Evolutionary conservation across 2,797 vertebrate species (phyloP).

Genomic region (Acrossocheilus fasciatus): DNA sequence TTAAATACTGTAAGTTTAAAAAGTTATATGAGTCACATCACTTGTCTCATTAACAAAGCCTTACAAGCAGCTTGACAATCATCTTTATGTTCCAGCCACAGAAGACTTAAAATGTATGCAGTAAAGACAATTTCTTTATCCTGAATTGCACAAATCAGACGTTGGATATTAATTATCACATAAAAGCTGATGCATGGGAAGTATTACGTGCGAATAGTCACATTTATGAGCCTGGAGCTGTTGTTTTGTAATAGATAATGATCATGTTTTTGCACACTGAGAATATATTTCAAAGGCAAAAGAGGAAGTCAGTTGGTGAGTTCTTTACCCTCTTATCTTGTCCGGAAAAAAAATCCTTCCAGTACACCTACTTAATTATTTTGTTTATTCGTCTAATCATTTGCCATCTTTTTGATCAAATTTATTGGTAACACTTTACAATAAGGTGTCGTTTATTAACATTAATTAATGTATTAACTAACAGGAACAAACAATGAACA

Average conservation of each 20-base stretch:
- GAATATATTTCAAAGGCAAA: background rate
- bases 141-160: background rate
- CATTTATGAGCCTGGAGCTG: background rate
- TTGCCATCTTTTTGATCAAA: background rate
- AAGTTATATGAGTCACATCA: background rate
- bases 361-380: background rate
- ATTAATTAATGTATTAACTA: no score
- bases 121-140: background rate
- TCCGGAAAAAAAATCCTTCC: background rate
- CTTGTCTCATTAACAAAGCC: constrained; percentile 1
- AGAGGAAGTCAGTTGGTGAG: background rate
- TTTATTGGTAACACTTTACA: no score
- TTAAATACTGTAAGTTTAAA: background rate
- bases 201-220: background rate
- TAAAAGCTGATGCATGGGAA: background rate
- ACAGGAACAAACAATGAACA: no score
- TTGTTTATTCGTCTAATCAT: background rate
- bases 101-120: background rate
- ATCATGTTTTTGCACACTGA: constrained; percentile 13
- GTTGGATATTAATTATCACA: background rate
- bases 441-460: no score
- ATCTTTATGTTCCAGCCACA: background rate
- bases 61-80: background rate
- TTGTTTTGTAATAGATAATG: constrained; percentile 14
- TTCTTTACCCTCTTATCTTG: no score